Evolutionary conservation across 2,113 vertebrate species (phyloP).

Genomic region (Tylochromis polylepis): DNA sequence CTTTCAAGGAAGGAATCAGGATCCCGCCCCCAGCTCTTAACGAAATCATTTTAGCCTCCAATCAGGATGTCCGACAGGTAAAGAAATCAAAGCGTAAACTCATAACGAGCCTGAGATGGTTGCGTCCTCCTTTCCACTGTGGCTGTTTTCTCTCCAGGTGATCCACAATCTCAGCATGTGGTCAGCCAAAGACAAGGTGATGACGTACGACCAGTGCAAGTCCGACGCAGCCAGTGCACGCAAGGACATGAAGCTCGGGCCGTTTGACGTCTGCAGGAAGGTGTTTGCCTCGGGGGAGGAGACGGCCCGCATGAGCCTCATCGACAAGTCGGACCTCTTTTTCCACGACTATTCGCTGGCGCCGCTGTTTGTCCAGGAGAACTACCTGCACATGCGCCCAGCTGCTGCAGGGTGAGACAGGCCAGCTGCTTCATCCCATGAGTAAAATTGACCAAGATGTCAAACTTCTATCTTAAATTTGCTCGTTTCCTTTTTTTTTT

Average conservation of each 20-base stretch:
- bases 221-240: conserved; percentile 82
- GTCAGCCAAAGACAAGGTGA: conserved; percentile 84
- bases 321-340: conserved; percentile 94
- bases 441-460: neutral
- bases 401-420: conserved; percentile 83
- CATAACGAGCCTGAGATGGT: neutral
- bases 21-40: conserved; percentile 93
- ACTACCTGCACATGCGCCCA: conserved; percentile 89
- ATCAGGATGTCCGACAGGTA: conserved; percentile 98
- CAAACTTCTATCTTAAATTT: neutral
- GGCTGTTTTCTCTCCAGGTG: conserved; percentile 72
- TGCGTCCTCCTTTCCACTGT: neutral
- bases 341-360: conserved; percentile 96
- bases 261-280: conserved; percentile 93
- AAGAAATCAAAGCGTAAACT: neutral
- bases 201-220: conserved; percentile 92
- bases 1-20: conserved; percentile 94
- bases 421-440: neutral
- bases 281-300: conserved; percentile 87
- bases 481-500: neutral
- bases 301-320: conserved; percentile 82
- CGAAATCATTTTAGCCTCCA: conserved; percentile 93
- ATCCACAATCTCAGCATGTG: conserved; percentile 98
- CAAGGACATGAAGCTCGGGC: conserved; percentile 92
- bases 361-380: conserved; percentile 97